These are phyloP conservation scores for Ganaspis sp. DNA, from an alignment of 1,140 invertebrate species.

Conservation along the genomic window DNA sequence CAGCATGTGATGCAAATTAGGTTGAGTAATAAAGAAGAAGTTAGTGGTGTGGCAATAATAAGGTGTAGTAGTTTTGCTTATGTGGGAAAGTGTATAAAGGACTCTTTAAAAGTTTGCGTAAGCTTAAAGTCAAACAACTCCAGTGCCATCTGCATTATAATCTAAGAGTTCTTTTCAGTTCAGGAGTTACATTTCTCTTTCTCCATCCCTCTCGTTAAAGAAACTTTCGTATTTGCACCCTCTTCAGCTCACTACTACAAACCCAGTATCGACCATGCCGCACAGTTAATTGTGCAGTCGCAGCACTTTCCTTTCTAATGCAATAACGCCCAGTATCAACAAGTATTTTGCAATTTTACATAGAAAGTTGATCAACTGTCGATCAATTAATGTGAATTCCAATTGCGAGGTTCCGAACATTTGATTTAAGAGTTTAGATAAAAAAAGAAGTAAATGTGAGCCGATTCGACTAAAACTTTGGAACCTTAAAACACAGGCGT, in stretches of 20 bases:
- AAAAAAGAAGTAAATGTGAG: no score
- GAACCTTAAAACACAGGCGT: neutral
- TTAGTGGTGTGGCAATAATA: constrained; percentile 39
- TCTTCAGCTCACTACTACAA: neutral
- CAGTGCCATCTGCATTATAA: constrained; percentile 57
- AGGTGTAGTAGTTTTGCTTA: constrained; percentile 24
- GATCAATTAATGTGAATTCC: no score
- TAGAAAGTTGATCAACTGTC: no score
- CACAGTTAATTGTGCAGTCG: constrained; percentile 52
- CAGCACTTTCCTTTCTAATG: constrained; percentile 55
- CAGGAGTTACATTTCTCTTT: constrained; percentile 32
- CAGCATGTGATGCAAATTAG: constrained; percentile 39
- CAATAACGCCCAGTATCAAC: constrained; percentile 36
- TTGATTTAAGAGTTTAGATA: no score
- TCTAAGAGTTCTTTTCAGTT: constrained; percentile 44
- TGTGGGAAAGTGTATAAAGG: constrained; percentile 30
- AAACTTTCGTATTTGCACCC: constrained; percentile 55
- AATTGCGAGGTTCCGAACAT: no score
- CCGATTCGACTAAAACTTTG: no score
- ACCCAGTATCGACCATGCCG: constrained; percentile 4
- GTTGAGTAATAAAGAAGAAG: constrained; percentile 36
- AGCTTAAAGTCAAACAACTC: constrained; percentile 58
- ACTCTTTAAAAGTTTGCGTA: constrained; percentile 52
- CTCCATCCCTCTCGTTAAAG: constrained; percentile 41
- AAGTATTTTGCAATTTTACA: no score